Evolutionary conservation across 2,888 invertebrate species (phyloP).

Genomic region (Hermaeophaga mercurialis): DNA sequence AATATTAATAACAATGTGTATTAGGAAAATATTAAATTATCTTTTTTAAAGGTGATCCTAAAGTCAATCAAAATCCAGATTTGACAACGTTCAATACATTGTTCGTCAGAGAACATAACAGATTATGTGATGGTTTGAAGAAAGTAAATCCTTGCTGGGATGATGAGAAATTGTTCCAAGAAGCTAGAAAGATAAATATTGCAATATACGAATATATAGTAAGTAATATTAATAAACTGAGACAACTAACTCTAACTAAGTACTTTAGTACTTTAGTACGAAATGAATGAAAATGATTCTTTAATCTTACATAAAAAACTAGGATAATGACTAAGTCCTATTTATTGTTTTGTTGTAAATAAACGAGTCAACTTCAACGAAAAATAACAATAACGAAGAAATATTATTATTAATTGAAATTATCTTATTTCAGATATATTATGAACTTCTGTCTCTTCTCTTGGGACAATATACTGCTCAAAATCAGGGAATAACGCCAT

Average conservation of each 20-base stretch:
- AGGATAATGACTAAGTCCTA: too few relatives aligned
- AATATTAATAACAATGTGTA: background rate
- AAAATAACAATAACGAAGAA: too few relatives aligned
- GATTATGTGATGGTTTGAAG: constrained; percentile 52
- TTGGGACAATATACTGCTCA: background rate
- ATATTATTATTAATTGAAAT: too few relatives aligned
- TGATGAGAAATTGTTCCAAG: constrained; percentile 58
- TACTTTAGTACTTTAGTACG: too few relatives aligned
- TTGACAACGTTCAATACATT: constrained; percentile 56
- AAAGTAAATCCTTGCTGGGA: constrained; percentile 59
- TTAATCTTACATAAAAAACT: too few relatives aligned
- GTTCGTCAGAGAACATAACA: constrained; percentile 58
- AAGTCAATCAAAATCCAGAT: constrained; percentile 55
- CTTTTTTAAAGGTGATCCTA: constrained; percentile 48
- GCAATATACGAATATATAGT: constrained; percentile 67
- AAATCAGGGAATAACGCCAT: background rate
- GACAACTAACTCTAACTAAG: too few relatives aligned
- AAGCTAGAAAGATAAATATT: constrained; percentile 55
- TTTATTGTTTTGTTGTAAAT: too few relatives aligned
- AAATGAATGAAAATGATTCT: too few relatives aligned
- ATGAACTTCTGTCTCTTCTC: background rate
- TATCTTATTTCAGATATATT: background rate
- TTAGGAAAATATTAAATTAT: too few relatives aligned
- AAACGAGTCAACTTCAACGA: too few relatives aligned
- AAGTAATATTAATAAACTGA: too few relatives aligned